phyloP scores from a whole-genome alignment of 2,113 vertebrate species.

The Prinia subflava region DNA sequence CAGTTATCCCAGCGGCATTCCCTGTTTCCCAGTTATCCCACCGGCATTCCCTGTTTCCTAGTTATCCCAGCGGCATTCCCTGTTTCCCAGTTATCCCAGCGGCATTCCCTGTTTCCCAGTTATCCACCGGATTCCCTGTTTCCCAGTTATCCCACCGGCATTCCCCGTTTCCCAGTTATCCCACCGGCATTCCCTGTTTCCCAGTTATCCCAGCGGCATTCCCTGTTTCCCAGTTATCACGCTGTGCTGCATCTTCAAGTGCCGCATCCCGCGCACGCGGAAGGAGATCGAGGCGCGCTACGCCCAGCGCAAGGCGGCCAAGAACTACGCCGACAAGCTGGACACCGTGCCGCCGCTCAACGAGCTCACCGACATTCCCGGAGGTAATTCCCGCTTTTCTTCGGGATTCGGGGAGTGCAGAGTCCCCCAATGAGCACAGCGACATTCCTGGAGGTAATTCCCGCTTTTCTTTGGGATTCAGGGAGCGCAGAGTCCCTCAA shows the following conservation, averaged over 20 bases:
- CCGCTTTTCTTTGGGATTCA: too few species aligned
- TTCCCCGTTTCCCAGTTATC: not conserved
- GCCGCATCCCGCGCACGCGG: conserved; percentile 91
- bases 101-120: too few species aligned
- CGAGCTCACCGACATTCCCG: conserved; percentile 75
- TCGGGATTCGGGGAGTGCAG: fast-evolving
- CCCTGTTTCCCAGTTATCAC: conserved; percentile 82
- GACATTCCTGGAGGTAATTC: not conserved
- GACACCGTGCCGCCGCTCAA: conserved; percentile 90
- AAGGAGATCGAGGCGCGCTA: conserved; percentile 95
- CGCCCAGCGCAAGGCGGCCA: conserved; percentile 86
- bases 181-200: not conserved
- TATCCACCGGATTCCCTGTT: too few species aligned
- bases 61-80: too few species aligned
- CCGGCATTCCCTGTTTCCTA: too few species aligned
- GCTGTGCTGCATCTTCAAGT: conserved; percentile 96
- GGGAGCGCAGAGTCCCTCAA: too few species aligned
- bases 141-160: too few species aligned
- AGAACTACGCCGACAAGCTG: conserved; percentile 91
- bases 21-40: too few species aligned
- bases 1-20: too few species aligned
- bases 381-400: not conserved
- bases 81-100: too few species aligned
- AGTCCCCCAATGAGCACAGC: fast-evolving
- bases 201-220: conserved; percentile 81